A percentile compares a stretch with the other conserved stretches of the same genome.
These are phyloP conservation scores for Platorchestia sp. DNA, from an alignment of 1,140 invertebrate species.

Conservation along the genomic window DNA sequence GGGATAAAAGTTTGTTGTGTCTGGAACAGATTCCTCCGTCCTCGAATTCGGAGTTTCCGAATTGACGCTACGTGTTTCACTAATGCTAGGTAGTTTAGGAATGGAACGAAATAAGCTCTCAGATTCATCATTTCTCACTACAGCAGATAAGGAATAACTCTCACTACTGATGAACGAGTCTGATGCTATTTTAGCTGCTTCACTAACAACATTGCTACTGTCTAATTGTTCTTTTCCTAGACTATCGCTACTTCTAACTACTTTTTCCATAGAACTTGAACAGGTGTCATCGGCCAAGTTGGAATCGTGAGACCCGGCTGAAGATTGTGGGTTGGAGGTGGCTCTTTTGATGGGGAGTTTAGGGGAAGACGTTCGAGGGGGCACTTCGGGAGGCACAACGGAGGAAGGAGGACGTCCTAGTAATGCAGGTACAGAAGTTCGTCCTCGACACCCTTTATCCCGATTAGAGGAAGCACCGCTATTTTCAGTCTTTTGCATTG, in stretches of 20 bases:
- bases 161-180: conserved; percentile 27
- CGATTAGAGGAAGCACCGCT: background rate
- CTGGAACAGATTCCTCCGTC: background rate
- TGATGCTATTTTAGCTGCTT: background rate
- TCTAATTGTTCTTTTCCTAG: background rate
- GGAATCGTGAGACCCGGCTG: background rate
- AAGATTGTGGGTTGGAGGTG: conserved; percentile 20
- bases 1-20: background rate
- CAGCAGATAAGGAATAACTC: background rate
- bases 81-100: conserved; percentile 46
- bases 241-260: background rate
- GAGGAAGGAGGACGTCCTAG: background rate
- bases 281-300: background rate
- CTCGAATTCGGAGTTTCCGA: background rate
- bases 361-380: conserved; percentile 46
- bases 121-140: conserved; percentile 15
- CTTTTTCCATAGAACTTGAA: background rate
- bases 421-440: background rate
- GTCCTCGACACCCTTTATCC: background rate
- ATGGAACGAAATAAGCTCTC: conserved; percentile 35
- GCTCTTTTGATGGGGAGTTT: conserved; percentile 38
- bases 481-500: background rate
- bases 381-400: conserved; percentile 20
- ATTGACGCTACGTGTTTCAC: conserved; percentile 30
- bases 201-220: conserved; percentile 3